Evolutionary conservation across 2,113 vertebrate species (phyloP).

Genomic region (Dicrurus megarhynchus): DNA sequence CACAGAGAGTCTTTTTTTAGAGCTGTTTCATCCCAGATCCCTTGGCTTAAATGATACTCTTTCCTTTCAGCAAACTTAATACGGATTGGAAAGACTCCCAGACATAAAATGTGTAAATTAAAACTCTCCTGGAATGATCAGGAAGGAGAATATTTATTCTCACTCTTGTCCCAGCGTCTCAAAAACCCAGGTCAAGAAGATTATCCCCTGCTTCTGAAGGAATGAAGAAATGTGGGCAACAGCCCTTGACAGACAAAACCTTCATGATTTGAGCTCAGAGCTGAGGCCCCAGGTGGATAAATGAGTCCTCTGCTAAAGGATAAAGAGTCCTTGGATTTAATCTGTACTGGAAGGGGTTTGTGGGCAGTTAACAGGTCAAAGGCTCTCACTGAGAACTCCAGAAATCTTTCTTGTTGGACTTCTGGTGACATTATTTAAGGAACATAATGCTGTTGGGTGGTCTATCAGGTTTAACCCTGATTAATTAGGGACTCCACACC

Average conservation of each 20-base stretch:
- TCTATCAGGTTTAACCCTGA: background rate
- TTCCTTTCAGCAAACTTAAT: background rate
- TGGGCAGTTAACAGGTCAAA: background rate
- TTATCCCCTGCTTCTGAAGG: background rate
- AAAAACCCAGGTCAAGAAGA: background rate
- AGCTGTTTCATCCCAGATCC: background rate
- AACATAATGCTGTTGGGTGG: background rate
- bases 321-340: background rate
- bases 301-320: background rate
- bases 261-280: background rate
- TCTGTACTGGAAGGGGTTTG: background rate
- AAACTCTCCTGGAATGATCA: background rate
- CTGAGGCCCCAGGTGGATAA: background rate
- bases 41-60: background rate
- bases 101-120: background rate
- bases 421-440: background rate
- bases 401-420: background rate
- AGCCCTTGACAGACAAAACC: background rate
- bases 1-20: background rate
- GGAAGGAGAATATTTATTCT: background rate
- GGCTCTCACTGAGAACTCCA: background rate
- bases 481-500: background rate
- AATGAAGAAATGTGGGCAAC: background rate
- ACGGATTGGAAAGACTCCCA: background rate
- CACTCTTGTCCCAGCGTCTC: fast-evolving